Base-by-base conservation (phyloP, 2,797 vertebrate species). In the Synanceia verrucosa region DNA sequence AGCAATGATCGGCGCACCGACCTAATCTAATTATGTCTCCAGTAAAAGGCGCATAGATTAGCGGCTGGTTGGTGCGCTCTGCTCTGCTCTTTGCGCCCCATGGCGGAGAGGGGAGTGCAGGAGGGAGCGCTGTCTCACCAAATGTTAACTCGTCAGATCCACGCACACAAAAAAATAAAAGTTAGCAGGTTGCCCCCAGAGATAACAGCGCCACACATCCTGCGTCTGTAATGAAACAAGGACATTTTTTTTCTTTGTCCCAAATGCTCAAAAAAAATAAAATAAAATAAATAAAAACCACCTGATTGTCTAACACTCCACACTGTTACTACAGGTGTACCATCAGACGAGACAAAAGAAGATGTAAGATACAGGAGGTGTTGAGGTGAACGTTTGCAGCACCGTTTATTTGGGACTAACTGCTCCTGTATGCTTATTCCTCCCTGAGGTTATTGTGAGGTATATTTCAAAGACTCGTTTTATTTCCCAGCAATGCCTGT, bases 11-110 rank as follows among this genome's bases (percentile, higher is more conserved):
- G 64, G 39, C 51, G 70, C 81, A 21, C 60, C 70, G 9, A n/a
- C 59, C 16, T 87, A 87, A 89, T 91, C 83, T 81, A 76, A 89
- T 89, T 87, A 89, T 3, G 69, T 84, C 36, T 65, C 6, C 47
- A 44, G 86, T 19, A 80, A 81, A 82, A 83, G 43, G 73, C 86
- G 68, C 67, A 58, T 33, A 82, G 86, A 86, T 87, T 77, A 89
- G 28, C 76, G 70, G 85, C 19, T 31, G 68, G 48, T 18, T 34
- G 71, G 52, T 70, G 26, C 21, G 70, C 72, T 67, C 48, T 5
- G 52, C 59, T 65, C 76, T 9, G 56, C 5, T 80, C 64, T 77
- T 6, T 66, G 83, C 83, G 69, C 79, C 85, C 79, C 82, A 50
- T 47, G 87, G 86, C 69, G 84, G 85, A 81, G 71, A 57, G 29